Conservation (phyloP, 2,797 vertebrate genomes). For the Lagorchestes hirsutus region DNA sequence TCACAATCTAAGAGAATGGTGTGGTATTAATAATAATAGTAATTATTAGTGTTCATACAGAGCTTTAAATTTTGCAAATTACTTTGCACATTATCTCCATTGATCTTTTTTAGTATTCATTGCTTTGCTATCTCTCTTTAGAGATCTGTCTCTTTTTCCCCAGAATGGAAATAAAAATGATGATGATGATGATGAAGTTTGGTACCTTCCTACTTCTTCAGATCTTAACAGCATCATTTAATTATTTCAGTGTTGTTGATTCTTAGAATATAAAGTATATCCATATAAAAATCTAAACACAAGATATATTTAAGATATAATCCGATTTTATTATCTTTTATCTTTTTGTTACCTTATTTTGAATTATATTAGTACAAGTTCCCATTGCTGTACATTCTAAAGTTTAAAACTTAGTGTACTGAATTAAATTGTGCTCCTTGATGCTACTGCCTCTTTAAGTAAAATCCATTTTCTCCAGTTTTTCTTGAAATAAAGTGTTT, state of each 20-base stretch:
- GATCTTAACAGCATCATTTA: background rate
- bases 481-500: background rate
- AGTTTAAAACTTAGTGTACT: background rate
- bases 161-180: background rate
- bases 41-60: background rate
- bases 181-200: background rate
- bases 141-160: background rate
- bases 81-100: background rate
- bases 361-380: background rate
- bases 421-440: background rate
- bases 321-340: background rate
- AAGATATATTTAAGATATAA: background rate
- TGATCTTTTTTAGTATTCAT: background rate
- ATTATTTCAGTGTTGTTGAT: background rate
- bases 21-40: background rate
- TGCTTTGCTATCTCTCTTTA: background rate
- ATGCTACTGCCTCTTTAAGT: background rate
- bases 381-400: background rate
- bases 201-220: background rate
- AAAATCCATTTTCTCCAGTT: background rate
- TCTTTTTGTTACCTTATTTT: background rate
- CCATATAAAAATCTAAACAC: background rate
- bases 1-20: background rate
- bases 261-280: background rate
- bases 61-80: background rate